Percentiles rank a stretch among this genome's conserved stretches.
Evolutionary conservation across 2,888 invertebrate genomes (phyloP).

Genomic region (Ophonus ardosiacus): DNA sequence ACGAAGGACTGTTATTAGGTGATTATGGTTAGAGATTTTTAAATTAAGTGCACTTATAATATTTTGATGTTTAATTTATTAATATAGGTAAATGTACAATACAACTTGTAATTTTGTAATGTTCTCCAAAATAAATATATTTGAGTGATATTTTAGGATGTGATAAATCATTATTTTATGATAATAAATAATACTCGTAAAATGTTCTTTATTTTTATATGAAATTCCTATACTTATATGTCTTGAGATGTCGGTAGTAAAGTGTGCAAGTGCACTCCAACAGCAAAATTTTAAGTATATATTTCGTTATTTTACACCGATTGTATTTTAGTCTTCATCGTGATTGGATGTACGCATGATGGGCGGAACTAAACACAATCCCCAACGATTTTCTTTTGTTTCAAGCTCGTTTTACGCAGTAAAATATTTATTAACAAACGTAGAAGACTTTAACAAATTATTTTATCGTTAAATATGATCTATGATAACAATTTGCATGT

Average conservation of each 20-base stretch:
- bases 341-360: not conserved
- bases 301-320: not conserved
- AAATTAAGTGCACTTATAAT: conserved; percentile 45
- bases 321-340: not conserved
- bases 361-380: not conserved
- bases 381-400: too few relatives aligned
- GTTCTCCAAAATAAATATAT: conserved; percentile 19
- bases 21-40: conserved; percentile 11
- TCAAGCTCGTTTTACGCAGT: too few relatives aligned
- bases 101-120: conserved; percentile 30
- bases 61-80: conserved; percentile 48
- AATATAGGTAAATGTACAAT: conserved; percentile 16
- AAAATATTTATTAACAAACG: too few relatives aligned
- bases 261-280: too few relatives aligned
- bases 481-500: too few relatives aligned
- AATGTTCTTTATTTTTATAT: not conserved
- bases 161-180: conserved; percentile 25
- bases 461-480: too few relatives aligned
- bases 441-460: too few relatives aligned
- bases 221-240: not conserved
- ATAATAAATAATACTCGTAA: not conserved
- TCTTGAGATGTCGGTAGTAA: too few relatives aligned
- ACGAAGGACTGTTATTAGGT: not conserved
- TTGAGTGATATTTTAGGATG: conserved; percentile 43
- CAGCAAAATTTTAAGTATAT: too few relatives aligned